phyloP scores from a whole-genome alignment of 2,113 vertebrate species.

The Saccopteryx bilineata region DNA sequence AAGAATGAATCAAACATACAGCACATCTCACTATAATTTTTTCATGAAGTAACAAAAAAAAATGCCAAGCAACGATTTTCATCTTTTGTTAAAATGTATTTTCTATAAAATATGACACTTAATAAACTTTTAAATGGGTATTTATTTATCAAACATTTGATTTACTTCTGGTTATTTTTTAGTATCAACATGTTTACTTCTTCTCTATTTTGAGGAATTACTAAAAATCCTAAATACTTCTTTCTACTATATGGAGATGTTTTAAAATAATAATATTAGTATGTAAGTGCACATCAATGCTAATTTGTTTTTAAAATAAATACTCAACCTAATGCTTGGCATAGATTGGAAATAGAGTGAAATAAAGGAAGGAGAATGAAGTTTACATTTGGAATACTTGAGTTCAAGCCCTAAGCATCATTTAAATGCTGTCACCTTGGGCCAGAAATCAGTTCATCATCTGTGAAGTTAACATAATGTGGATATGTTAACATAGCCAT shows the following conservation, averaged over 20 bases:
- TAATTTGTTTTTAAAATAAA: conserved; percentile 53
- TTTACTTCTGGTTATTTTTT: neutral
- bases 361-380: neutral
- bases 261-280: conserved; percentile 47
- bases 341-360: neutral
- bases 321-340: neutral
- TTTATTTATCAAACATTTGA: neutral
- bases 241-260: neutral
- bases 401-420: neutral
- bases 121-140: neutral
- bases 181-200: neutral
- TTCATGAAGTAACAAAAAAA: neutral
- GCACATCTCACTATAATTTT: neutral
- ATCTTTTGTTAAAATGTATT: neutral
- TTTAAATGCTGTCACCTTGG: neutral
- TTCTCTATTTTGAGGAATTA: neutral
- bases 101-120: neutral
- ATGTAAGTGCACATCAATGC: neutral
- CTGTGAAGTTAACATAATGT: neutral
- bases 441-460: neutral
- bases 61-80: conserved; percentile 15
- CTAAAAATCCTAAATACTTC: conserved; percentile 15
- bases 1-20: neutral
- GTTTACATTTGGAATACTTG: neutral
- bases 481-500: neutral